Conservation (phyloP, 2,797 vertebrate species). For the Sebastes reedi region DNA sequence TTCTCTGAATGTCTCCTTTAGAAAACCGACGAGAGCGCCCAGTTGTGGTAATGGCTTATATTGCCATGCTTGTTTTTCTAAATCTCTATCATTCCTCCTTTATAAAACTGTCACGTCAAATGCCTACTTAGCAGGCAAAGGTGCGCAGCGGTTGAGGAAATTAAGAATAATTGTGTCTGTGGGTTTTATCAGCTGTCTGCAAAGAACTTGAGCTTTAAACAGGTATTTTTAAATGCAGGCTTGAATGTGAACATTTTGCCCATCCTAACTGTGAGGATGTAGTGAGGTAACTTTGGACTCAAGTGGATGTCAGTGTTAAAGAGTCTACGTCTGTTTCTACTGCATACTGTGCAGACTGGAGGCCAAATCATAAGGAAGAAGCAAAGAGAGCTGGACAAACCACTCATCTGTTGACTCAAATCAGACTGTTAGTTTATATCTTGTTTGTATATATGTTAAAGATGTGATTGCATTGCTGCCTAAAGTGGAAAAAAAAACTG, state of each 20-base stretch:
- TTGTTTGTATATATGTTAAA: not conserved
- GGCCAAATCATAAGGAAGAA: not conserved
- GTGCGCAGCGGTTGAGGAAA: constrained; percentile 6
- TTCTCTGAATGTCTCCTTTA: not conserved
- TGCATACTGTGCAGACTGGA: not conserved
- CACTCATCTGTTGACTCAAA: not conserved
- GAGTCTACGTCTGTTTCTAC: not conserved
- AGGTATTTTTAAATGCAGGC: constrained; percentile 1
- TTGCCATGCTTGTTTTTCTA: not conserved
- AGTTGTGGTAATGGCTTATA: constrained; percentile 2
- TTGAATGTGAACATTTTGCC: not conserved
- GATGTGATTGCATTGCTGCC: not conserved
- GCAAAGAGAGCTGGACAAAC: not conserved
- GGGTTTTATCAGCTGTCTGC: constrained; percentile 23
- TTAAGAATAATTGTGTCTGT: constrained; percentile 24
- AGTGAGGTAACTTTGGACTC: not conserved
- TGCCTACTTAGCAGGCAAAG: not conserved
- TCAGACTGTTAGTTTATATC: not conserved
- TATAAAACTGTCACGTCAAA: constrained; percentile 3
- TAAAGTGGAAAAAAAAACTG: not conserved
- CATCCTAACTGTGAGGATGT: not conserved
- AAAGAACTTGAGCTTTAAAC: not conserved
- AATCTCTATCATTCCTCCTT: not conserved
- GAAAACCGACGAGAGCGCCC: not conserved
- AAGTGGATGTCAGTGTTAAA: not conserved